Evolutionary conservation across 64 coral and sea anemone species (phyloP).

Genomic region (Cladopsammia gracilis): DNA sequence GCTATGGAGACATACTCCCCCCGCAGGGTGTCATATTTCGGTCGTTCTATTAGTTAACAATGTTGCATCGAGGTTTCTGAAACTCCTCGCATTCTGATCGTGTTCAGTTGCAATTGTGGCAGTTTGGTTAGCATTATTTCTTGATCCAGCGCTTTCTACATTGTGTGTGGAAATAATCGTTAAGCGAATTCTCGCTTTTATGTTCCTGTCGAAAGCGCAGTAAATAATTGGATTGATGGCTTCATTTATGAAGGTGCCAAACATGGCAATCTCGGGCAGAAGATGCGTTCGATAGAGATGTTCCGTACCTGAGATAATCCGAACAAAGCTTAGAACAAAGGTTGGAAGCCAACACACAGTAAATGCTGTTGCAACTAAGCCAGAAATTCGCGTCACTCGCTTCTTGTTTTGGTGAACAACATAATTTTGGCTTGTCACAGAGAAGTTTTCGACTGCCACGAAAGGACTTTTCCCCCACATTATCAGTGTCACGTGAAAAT

Average conservation of each 20-base stretch:
- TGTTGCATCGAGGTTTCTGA: neutral
- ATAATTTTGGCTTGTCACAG: neutral
- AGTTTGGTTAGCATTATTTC: neutral
- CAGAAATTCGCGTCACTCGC: constrained; percentile 43
- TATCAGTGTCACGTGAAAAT: neutral
- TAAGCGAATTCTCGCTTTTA: neutral
- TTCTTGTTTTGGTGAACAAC: neutral
- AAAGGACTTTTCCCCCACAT: neutral
- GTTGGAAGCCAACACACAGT: constrained; percentile 46
- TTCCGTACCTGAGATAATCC: neutral
- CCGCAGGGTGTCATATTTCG: no score
- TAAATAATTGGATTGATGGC: constrained; percentile 48
- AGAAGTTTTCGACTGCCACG: neutral
- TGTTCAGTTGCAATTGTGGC: neutral
- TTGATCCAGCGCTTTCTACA: neutral
- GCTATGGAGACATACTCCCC: no score
- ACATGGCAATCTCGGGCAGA: constrained; percentile 26
- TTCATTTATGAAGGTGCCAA: constrained; percentile 51
- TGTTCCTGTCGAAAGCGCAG: constrained; percentile 47
- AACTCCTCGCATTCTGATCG: neutral
- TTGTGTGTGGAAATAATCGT: neutral
- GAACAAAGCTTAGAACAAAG: constrained; percentile 11
- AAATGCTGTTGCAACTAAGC: constrained; percentile 30
- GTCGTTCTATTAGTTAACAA: no score
- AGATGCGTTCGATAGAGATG: neutral